Conservation (phyloP, 2,888 invertebrate species). For the Halictus quadricinctus region DNA sequence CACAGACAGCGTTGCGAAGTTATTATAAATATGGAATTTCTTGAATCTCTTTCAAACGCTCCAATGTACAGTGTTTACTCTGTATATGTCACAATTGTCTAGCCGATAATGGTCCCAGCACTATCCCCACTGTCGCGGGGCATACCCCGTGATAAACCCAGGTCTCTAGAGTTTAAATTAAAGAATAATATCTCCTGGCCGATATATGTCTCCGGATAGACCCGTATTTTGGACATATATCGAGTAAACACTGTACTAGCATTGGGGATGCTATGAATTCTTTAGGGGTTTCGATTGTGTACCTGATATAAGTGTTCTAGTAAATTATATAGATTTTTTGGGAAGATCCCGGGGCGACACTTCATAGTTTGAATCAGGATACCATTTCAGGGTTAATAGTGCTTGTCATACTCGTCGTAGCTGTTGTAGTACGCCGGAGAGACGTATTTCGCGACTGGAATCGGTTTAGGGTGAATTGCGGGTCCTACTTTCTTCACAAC, state of each 20-base stretch:
- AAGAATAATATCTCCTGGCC: too few relatives aligned
- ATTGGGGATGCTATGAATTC: not conserved
- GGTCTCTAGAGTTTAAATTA: too few relatives aligned
- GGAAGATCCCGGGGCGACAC: not conserved
- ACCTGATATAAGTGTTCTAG: too few relatives aligned
- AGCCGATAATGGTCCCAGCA: too few relatives aligned
- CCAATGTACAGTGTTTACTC: not conserved
- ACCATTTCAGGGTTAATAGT: constrained; percentile 61
- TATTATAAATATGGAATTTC: not conserved
- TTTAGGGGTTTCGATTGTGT: too few relatives aligned
- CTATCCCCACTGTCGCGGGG: too few relatives aligned
- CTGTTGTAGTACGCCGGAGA: constrained; percentile 73
- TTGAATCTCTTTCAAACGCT: not conserved
- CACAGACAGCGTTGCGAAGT: not conserved
- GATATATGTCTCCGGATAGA: too few relatives aligned
- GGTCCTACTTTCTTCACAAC: constrained; percentile 81
- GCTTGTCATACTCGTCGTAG: constrained; percentile 76
- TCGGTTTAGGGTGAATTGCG: constrained; percentile 75
- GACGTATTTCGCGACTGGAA: constrained; percentile 75
- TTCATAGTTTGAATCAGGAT: not conserved
- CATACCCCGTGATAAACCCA: too few relatives aligned
- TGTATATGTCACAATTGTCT: too few relatives aligned
- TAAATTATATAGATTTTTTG: not conserved
- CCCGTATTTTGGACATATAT: too few relatives aligned
- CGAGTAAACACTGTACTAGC: too few relatives aligned